A percentile compares a stretch with the other conserved stretches of the same genome.
These are phyloP conservation scores for Alosa alosa DNA, from an alignment of 2,113 vertebrate genomes.

Conservation along the genomic window DNA sequence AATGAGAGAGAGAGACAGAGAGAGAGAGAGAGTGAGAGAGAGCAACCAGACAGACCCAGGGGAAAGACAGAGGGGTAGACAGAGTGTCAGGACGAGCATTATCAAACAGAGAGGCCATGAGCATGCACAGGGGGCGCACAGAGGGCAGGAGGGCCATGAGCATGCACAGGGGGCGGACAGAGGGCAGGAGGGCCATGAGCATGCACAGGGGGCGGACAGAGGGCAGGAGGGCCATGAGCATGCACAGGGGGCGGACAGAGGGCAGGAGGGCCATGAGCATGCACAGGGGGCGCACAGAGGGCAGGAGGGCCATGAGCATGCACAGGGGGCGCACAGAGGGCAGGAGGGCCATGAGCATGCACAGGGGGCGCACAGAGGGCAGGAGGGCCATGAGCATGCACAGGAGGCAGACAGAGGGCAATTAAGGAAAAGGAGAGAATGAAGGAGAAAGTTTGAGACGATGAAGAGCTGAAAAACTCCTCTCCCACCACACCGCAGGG, in stretches of 20 bases:
- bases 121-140: background rate
- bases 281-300: background rate
- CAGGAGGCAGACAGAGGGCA: background rate
- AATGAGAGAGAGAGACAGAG: background rate
- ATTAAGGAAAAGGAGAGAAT: background rate
- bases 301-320: background rate
- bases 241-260: background rate
- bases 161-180: background rate
- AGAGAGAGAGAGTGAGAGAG: background rate
- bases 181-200: no score
- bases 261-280: background rate
- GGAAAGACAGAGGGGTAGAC: background rate
- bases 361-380: background rate
- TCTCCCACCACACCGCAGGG: background rate
- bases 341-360: background rate
- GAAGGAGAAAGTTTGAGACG: background rate
- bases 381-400: background rate
- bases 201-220: background rate
- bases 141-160: background rate
- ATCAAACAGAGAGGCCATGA: background rate
- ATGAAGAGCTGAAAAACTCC: background rate
- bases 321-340: background rate
- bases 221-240: no score
- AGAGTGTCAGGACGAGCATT: background rate
- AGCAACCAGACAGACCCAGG: background rate